phyloP scores from a whole-genome alignment of 2,888 invertebrate species.

The Drosophila cognata region DNA sequence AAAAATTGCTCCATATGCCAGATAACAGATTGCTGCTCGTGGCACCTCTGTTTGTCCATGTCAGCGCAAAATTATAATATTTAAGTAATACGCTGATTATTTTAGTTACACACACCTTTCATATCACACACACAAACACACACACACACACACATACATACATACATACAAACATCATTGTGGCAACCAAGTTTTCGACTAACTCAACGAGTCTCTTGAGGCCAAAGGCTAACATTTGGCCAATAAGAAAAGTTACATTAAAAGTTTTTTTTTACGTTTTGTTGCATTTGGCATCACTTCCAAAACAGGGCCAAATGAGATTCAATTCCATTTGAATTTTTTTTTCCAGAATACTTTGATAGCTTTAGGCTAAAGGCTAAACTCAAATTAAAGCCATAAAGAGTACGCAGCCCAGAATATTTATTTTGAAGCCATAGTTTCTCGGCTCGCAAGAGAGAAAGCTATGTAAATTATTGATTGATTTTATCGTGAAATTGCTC shows the following conservation, averaged over 20 bases:
- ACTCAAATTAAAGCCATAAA: background rate
- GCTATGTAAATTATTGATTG: slow-evolving; percentile 22
- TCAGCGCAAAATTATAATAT: slow-evolving; percentile 35
- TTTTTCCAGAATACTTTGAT: background rate
- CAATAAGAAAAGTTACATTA: too few species aligned
- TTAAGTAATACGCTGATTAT: slow-evolving; percentile 25
- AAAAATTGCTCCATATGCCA: slow-evolving; percentile 39
- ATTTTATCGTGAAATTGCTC: slow-evolving; percentile 3
- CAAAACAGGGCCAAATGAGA: background rate
- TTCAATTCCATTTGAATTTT: background rate
- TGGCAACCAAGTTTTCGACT: background rate
- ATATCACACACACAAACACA: background rate
- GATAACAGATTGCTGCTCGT: slow-evolving; percentile 29
- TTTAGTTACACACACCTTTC: slow-evolving; percentile 22
- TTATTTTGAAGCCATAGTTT: background rate
- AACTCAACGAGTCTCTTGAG: background rate
- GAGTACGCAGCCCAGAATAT: background rate
- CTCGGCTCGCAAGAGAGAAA: background rate
- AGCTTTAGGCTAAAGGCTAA: background rate
- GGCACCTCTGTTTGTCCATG: slow-evolving; percentile 50
- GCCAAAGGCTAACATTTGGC: background rate
- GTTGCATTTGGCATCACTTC: background rate
- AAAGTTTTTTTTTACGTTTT: background rate
- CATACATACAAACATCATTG: background rate
- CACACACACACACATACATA: background rate